A percentile compares a stretch with the other conserved stretches of the same genome.
Conservation (phyloP, 1,140 invertebrate genomes). For the Platyscapa corneri region DNA sequence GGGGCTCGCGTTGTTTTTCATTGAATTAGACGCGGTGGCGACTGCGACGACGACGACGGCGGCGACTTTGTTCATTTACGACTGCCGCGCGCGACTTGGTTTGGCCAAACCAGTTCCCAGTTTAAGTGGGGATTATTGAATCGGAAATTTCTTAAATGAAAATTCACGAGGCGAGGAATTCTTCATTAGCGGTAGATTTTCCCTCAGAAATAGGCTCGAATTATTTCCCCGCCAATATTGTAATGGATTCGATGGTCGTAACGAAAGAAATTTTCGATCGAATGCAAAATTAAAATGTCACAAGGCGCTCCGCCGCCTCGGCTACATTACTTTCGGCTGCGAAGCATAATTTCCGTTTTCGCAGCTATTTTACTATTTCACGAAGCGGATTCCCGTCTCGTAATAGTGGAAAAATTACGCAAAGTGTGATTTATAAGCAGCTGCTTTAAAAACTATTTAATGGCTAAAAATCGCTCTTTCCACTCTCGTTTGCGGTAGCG, state of each 20-base stretch:
- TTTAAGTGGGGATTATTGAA: slow-evolving; percentile 6
- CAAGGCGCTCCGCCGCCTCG: neutral
- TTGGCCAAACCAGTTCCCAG: neutral
- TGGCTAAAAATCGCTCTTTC: neutral
- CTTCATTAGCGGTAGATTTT: neutral
- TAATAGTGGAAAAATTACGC: neutral
- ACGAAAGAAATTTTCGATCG: neutral
- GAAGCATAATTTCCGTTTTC: slow-evolving; percentile 13
- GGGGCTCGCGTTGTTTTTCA: neutral
- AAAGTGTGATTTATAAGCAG: slow-evolving; percentile 12
- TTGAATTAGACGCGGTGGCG: neutral
- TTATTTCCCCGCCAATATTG: neutral
- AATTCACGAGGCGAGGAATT: neutral
- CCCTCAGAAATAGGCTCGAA: neutral
- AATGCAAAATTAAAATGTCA: slow-evolving; percentile 5
- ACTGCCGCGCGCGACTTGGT: no score
- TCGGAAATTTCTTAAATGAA: neutral
- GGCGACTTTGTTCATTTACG: no score
- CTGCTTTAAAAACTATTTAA: neutral
- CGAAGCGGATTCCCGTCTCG: neutral
- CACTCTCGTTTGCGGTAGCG: neutral
- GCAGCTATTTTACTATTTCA: slow-evolving; percentile 15
- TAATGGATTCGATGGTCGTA: neutral
- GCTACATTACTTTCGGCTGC: neutral
- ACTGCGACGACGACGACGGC: no score